Conservation (phyloP, 2,113 vertebrate genomes). For the Dicaeum eximium region DNA sequence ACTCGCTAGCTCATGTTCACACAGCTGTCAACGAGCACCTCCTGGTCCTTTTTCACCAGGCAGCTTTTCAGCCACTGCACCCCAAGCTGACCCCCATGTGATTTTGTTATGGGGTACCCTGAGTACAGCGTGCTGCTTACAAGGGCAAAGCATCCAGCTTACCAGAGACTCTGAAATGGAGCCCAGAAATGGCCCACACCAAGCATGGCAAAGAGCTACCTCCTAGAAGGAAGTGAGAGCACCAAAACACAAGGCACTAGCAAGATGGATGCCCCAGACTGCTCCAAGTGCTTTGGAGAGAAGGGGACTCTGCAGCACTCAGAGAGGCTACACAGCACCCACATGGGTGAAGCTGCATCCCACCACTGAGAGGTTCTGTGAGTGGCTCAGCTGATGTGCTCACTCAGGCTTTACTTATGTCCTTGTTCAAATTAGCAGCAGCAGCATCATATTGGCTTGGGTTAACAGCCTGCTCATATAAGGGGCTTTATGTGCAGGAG, state of each 20-base stretch:
- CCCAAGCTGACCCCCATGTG: background rate
- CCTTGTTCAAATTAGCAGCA: background rate
- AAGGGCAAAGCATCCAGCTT: background rate
- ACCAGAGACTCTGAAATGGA: background rate
- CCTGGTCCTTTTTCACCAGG: background rate
- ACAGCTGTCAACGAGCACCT: background rate
- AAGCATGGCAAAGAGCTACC: background rate
- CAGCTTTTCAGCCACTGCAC: background rate
- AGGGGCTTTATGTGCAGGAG: conserved; percentile 47
- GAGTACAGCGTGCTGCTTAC: fast-evolving
- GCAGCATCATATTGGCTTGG: background rate
- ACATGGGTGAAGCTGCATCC: background rate
- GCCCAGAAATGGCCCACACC: background rate
- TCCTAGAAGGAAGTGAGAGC: background rate
- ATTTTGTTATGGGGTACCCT: background rate
- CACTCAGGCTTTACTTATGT: background rate
- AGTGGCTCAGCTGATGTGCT: background rate
- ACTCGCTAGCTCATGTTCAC: fast-evolving
- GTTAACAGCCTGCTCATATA: conserved; percentile 32
- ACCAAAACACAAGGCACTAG: background rate
- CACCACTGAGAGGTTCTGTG: background rate
- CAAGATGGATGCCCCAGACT: fast-evolving
- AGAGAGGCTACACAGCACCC: background rate
- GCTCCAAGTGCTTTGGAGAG: background rate
- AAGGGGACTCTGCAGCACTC: background rate